phyloP scores from a whole-genome alignment of 2,113 vertebrate genomes.

The Mesembrinibis cayennensis region DNA sequence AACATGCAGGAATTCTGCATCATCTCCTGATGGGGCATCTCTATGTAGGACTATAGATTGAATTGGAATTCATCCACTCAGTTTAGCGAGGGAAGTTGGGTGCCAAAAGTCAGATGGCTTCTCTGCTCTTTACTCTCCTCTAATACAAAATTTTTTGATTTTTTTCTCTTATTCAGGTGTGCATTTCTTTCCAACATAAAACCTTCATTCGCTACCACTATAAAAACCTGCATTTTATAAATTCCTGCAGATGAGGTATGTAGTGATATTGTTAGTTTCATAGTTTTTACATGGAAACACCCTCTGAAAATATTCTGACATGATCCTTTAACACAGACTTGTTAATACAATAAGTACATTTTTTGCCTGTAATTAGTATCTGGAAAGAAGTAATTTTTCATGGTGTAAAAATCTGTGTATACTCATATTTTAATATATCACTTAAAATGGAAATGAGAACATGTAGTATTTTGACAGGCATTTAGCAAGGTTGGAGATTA shows the following conservation, averaged over 20 bases:
- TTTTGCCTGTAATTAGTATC: background rate
- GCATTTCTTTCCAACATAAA: background rate
- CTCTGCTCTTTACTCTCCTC: background rate
- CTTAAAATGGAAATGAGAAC: conserved; percentile 15
- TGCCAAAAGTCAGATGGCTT: background rate
- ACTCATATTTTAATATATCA: background rate
- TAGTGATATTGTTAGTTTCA: background rate
- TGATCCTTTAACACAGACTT: background rate
- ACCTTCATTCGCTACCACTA: background rate
- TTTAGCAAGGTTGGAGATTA: background rate
- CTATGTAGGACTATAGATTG: background rate
- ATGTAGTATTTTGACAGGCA: background rate
- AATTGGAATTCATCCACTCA: background rate
- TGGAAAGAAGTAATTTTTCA: conserved; percentile 1
- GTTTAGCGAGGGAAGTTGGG: background rate
- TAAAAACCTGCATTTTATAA: background rate
- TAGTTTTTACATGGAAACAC: background rate
- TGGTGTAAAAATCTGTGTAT: background rate
- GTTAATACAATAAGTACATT: background rate
- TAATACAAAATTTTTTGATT: background rate
- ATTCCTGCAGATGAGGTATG: background rate
- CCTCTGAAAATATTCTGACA: background rate
- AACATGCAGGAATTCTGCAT: background rate
- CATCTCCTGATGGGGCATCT: background rate
- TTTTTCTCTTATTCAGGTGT: background rate